Conservation (phyloP, 37 sponge, comb jelly and placozoan species). For the Spongia lamella region DNA sequence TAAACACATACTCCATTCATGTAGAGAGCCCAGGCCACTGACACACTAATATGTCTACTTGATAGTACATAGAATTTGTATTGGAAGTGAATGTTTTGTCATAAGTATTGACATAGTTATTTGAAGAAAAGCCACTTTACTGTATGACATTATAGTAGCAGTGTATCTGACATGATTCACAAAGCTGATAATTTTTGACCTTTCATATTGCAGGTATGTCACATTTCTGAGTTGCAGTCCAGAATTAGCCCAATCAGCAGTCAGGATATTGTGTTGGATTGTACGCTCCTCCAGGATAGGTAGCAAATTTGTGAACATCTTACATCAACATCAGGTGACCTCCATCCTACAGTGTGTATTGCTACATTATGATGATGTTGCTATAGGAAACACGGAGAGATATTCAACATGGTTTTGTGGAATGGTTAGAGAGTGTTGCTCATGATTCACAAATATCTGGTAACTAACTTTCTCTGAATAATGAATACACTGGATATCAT, state of each 20-base stretch:
- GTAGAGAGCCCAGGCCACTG: too few relatives aligned
- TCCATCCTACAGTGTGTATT: background rate
- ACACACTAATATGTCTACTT: too few relatives aligned
- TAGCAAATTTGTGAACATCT: conserved; percentile 34
- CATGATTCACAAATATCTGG: background rate
- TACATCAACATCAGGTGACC: conserved; percentile 56
- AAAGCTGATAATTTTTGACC: background rate
- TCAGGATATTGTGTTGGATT: conserved; percentile 64
- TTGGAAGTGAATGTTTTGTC: too few relatives aligned
- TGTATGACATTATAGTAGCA: too few relatives aligned
- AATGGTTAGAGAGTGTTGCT: conserved; percentile 62
- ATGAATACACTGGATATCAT: too few relatives aligned
- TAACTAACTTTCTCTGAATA: too few relatives aligned
- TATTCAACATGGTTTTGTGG: conserved; percentile 84
- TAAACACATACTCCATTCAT: too few relatives aligned
- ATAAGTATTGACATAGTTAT: too few relatives aligned
- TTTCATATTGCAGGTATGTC: conserved; percentile 60
- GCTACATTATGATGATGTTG: background rate
- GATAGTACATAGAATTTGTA: too few relatives aligned
- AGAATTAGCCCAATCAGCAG: conserved; percentile 77
- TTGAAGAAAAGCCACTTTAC: too few relatives aligned
- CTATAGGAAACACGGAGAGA: conserved; percentile 35
- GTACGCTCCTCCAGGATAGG: conserved; percentile 37
- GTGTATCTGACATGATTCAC: background rate
- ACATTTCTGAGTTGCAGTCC: conserved; percentile 51